Conservation (phyloP, 2,113 vertebrate species). For the Echinops telfairi region DNA sequence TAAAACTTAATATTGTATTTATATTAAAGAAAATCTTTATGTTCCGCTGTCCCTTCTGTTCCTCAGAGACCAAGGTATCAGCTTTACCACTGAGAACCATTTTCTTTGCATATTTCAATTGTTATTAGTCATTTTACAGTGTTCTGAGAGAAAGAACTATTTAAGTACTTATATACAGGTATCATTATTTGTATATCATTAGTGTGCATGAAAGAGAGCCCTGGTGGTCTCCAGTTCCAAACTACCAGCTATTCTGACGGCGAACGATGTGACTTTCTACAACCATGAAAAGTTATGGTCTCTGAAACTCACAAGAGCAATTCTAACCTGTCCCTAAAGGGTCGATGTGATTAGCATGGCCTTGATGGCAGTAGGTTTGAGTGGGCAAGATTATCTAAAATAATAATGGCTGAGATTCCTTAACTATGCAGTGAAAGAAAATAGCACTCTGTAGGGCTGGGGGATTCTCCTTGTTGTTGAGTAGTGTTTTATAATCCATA, state of each 20-base stretch:
- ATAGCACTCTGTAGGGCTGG: constrained; percentile 32
- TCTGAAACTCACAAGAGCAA: no score
- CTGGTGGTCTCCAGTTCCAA: no score
- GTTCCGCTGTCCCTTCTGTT: not conserved
- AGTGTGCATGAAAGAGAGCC: no score
- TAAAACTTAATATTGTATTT: not conserved
- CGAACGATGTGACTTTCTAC: no score
- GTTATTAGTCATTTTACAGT: not conserved
- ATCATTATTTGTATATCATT: not conserved
- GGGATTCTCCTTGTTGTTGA: constrained; percentile 45
- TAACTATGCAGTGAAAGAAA: constrained; percentile 18
- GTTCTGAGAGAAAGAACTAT: not conserved
- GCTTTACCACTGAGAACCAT: constrained; percentile 11
- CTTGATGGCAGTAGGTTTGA: no score
- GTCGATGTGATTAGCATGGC: no score
- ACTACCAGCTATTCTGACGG: no score
- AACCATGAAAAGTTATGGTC: no score
- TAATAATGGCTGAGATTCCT: not conserved
- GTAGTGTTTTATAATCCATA: constrained; percentile 72
- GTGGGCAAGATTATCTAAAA: not conserved
- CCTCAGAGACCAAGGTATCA: constrained; percentile 31
- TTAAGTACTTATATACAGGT: not conserved
- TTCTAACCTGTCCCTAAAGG: no score
- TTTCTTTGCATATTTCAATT: constrained; percentile 32
- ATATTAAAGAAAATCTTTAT: not conserved